Evolutionary conservation across 2,888 invertebrate species (phyloP).

Genomic region (Brachylomia viminalis): DNA sequence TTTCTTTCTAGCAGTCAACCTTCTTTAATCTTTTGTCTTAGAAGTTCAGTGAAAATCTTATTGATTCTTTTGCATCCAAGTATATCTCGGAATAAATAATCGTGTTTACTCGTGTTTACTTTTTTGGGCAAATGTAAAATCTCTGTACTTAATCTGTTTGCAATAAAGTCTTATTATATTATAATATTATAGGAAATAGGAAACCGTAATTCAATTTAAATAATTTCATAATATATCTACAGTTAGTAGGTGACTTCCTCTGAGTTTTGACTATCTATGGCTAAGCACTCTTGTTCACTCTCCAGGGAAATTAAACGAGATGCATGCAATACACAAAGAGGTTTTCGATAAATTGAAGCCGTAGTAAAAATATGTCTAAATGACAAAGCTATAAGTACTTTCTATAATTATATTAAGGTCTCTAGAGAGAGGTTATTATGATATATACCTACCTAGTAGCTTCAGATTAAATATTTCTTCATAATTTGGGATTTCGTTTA

Average conservation of each 20-base stretch:
- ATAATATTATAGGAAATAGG: not conserved
- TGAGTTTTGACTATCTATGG: not conserved
- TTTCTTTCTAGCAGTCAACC: too few species aligned
- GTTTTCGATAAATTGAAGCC: constrained; percentile 19
- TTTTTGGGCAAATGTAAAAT: too few species aligned
- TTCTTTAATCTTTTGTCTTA: not conserved
- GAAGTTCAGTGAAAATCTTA: not conserved
- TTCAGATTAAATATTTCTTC: not conserved
- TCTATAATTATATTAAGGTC: not conserved
- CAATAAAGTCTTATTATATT: too few species aligned
- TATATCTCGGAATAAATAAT: not conserved
- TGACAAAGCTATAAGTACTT: not conserved
- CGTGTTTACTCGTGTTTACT: too few species aligned
- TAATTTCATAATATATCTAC: not conserved
- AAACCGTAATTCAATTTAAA: not conserved
- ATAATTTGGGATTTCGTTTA: not conserved
- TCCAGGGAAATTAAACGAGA: constrained; percentile 38
- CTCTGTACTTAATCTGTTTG: too few species aligned
- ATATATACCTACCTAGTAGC: not conserved
- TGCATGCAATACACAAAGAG: constrained; percentile 29
- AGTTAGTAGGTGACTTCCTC: not conserved
- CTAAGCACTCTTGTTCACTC: constrained; percentile 3
- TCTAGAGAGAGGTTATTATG: not conserved
- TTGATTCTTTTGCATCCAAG: not conserved
- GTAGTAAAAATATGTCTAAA: not conserved